Conservation (phyloP, 2,888 invertebrate genomes). For the Dichetophora obliterata region DNA sequence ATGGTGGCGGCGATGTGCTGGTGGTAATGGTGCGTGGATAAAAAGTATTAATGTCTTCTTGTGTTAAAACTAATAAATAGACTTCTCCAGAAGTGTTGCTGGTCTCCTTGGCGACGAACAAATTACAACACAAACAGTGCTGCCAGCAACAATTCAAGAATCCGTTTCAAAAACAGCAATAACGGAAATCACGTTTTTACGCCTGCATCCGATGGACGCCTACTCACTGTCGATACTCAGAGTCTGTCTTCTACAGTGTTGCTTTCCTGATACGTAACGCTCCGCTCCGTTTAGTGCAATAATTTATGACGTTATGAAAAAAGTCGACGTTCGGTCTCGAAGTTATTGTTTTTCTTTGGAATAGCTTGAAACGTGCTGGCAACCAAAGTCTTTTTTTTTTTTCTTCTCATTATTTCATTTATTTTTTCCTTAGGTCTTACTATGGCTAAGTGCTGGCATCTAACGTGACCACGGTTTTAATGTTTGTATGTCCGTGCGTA, state of each 20-base stretch:
- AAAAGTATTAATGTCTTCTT: no score
- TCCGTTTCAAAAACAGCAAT: conserved; percentile 1
- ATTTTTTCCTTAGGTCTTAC: no score
- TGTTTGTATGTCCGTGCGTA: no score
- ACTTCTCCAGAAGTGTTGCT: neutral
- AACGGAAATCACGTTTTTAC: conserved; percentile 12
- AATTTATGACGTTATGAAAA: neutral
- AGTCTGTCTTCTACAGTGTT: neutral
- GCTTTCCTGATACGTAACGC: neutral
- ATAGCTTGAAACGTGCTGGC: no score
- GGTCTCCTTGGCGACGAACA: neutral
- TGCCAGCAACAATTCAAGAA: neutral
- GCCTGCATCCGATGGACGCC: conserved; percentile 8
- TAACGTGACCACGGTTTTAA: no score
- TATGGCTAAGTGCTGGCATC: no score
- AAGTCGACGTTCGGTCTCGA: no score
- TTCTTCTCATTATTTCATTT: no score
- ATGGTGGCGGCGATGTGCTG: no score
- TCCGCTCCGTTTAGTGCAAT: neutral
- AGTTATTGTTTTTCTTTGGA: no score
- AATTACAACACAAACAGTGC: neutral
- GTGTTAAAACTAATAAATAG: conserved; percentile 12
- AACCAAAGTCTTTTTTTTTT: no score
- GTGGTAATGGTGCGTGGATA: no score
- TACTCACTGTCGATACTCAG: neutral